Conservation (phyloP, 92 coral and sea anemone genomes). For the Chrysogorgia sp. region DNA sequence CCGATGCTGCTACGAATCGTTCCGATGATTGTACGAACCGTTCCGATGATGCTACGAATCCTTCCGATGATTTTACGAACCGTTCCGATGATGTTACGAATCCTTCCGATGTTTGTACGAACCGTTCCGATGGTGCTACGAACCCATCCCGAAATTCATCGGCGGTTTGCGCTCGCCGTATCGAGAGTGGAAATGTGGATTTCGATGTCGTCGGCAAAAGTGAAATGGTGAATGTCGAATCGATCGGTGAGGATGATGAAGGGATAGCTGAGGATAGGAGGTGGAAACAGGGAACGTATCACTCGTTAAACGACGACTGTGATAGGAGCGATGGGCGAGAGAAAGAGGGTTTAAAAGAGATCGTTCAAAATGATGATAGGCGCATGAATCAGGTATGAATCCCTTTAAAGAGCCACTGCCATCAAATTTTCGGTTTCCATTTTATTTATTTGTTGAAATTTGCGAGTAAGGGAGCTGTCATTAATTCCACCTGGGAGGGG, state of each 20-base stretch:
- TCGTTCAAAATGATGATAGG: background rate
- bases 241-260: background rate
- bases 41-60: background rate
- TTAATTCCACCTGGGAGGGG: too few relatives aligned
- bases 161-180: slow-evolving; percentile 15
- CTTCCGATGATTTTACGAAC: slow-evolving; percentile 11
- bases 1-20: background rate
- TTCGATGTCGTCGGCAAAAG: slow-evolving; percentile 4
- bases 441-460: too few relatives aligned
- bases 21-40: slow-evolving; percentile 18
- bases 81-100: slow-evolving; percentile 69
- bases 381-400: slow-evolving; percentile 32
- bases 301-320: background rate
- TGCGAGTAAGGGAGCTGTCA: too few relatives aligned
- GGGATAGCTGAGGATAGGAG: background rate
- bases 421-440: too few relatives aligned
- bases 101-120: slow-evolving; percentile 62
- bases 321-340: background rate
- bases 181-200: slow-evolving; percentile 22
- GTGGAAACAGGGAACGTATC: slow-evolving; percentile 14
- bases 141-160: slow-evolving; percentile 66
- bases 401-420: too few relatives aligned
- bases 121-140: slow-evolving; percentile 66
- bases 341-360: background rate
- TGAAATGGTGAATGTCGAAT: slow-evolving; percentile 2